Percentiles rank a stretch among this genome's conserved stretches.
Conservation (phyloP, 1,140 invertebrate species). For the Eubasilissa regina region DNA sequence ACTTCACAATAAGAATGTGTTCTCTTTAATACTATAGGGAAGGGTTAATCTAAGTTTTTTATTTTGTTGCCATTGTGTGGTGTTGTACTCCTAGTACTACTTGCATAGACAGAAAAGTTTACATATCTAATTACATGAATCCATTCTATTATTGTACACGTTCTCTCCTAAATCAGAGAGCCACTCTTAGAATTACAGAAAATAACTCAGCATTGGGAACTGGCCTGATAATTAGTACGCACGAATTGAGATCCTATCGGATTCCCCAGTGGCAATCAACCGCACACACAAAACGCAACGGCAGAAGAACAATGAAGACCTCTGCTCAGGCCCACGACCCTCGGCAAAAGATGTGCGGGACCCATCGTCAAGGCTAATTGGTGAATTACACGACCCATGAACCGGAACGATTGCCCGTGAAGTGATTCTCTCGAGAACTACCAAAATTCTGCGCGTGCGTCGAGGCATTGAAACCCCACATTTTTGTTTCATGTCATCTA, state of each 20-base stretch:
- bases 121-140: too few species aligned
- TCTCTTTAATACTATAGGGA: too few species aligned
- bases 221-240: slow-evolving; percentile 43
- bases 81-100: too few species aligned
- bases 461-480: background rate
- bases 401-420: slow-evolving; percentile 24
- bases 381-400: slow-evolving; percentile 52
- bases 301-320: slow-evolving; percentile 37
- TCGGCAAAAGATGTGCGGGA: too few species aligned
- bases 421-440: background rate
- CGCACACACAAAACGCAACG: slow-evolving; percentile 33
- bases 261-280: slow-evolving; percentile 54
- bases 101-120: too few species aligned
- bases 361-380: slow-evolving; percentile 48
- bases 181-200: background rate
- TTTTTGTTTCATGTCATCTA: too few species aligned
- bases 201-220: slow-evolving; percentile 10
- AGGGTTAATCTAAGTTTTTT: too few species aligned
- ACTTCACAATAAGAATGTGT: too few species aligned
- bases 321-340: too few species aligned
- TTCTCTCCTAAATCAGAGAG: too few species aligned
- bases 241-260: slow-evolving; percentile 51
- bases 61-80: too few species aligned
- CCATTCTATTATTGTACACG: too few species aligned
- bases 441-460: slow-evolving; percentile 11